Conservation (phyloP, 2,113 vertebrate genomes). For the Donacobius atricapilla region DNA sequence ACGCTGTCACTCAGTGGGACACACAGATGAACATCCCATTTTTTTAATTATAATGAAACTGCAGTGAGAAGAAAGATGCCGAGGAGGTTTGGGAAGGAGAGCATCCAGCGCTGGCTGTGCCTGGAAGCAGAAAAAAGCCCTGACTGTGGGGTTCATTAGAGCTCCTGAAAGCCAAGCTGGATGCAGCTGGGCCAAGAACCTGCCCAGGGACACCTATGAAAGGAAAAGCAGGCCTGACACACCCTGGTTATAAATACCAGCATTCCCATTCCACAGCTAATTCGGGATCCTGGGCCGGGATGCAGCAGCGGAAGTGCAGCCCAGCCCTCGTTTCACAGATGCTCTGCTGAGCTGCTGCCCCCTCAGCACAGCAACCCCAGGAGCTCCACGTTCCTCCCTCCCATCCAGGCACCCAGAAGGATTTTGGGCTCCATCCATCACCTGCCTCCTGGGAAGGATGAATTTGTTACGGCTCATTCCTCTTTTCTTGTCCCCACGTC, state of each 20-base stretch:
- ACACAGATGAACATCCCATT: accelerated
- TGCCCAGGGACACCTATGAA: slow-evolving; percentile 18
- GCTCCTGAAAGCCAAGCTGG: not conserved
- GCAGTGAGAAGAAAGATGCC: not conserved
- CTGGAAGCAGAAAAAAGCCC: not conserved
- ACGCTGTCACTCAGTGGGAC: not conserved
- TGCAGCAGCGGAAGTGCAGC: not conserved
- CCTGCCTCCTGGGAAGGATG: not conserved
- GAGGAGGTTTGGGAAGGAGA: not conserved
- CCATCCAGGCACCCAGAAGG: accelerated
- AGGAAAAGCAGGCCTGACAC: not conserved
- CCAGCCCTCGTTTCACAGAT: not conserved
- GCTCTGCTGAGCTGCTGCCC: not conserved
- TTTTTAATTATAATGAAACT: accelerated
- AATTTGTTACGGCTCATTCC: accelerated
- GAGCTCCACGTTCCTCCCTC: not conserved
- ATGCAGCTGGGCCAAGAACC: not conserved
- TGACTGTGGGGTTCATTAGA: accelerated
- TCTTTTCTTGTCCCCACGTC: accelerated
- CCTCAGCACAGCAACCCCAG: not conserved
- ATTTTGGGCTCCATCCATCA: not conserved
- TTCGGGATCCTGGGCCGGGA: not conserved
- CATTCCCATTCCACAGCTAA: not conserved
- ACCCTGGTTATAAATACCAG: not conserved
- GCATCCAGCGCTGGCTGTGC: accelerated